Evolutionary conservation across 2,888 invertebrate genomes (phyloP).

Genomic region (Cylloceria caligata): DNA sequence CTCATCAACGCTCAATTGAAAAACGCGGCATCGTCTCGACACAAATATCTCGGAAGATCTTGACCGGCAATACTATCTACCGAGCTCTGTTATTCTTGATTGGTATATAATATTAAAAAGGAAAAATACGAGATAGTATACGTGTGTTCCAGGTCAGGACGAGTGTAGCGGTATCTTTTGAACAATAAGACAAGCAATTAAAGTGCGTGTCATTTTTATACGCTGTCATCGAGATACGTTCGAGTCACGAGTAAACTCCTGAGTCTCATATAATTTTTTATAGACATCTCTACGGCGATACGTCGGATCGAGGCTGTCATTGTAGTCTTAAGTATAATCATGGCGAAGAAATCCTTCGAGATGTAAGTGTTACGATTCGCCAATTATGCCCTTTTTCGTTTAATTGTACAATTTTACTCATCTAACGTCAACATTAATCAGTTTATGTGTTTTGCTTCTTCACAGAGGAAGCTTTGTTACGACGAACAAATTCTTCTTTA

Average conservation of each 20-base stretch:
- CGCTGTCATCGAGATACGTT: no score
- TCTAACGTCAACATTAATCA: constrained; percentile 17
- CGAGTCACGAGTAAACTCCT: not conserved
- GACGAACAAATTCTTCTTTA: no score
- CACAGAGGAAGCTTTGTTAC: no score
- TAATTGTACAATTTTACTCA: constrained; percentile 35
- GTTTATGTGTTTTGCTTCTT: no score
- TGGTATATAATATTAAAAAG: not conserved
- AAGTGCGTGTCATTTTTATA: not conserved
- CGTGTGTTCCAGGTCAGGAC: not conserved
- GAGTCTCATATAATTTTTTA: constrained; percentile 15
- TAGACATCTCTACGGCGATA: constrained; percentile 1
- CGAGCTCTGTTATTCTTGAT: not conserved
- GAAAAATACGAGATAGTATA: no score
- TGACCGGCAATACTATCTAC: not conserved
- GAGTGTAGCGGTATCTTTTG: constrained; percentile 7
- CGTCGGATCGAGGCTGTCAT: constrained; percentile 48
- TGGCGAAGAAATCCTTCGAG: constrained; percentile 55
- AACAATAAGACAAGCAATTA: constrained; percentile 7
- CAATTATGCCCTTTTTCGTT: constrained; percentile 62
- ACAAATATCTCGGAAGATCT: not conserved
- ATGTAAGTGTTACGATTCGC: constrained; percentile 38
- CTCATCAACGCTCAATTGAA: not conserved
- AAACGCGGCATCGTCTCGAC: not conserved
- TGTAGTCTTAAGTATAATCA: constrained; percentile 50